A percentile compares a stretch with the other conserved stretches of the same genome.
Conservation (phyloP, 2,113 vertebrate species). For the Platichthys flesus region DNA sequence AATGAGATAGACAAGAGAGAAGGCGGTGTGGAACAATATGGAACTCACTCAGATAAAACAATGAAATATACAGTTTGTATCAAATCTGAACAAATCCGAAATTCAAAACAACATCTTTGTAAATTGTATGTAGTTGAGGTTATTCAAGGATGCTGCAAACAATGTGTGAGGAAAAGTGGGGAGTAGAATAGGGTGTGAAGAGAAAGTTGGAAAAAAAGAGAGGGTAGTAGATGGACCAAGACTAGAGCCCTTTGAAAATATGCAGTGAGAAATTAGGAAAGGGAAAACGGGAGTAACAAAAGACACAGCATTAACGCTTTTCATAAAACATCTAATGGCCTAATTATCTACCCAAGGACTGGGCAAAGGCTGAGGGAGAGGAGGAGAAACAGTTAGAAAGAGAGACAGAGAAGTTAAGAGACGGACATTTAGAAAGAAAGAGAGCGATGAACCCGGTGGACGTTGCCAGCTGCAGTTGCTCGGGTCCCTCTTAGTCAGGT, state of each 20-base stretch:
- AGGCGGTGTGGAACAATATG: constrained; percentile 1
- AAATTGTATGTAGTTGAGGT: constrained; percentile 22
- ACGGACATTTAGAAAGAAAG: constrained; percentile 25
- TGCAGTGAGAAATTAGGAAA: constrained; percentile 56
- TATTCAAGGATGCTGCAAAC: not conserved
- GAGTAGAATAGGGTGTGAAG: constrained; percentile 4
- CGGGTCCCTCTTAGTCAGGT: constrained; percentile 47
- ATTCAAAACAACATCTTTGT: constrained; percentile 22
- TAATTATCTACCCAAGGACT: constrained; percentile 65
- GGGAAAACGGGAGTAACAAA: constrained; percentile 51
- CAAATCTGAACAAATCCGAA: constrained; percentile 31
- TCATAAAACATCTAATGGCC: constrained; percentile 51
- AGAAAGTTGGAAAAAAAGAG: constrained; percentile 27
- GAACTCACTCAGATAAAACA: constrained; percentile 7
- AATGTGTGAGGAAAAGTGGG: constrained; percentile 10
- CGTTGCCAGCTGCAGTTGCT: constrained; percentile 49
- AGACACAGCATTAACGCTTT: constrained; percentile 56
- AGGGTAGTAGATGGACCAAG: constrained; percentile 32
- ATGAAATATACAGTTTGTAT: constrained; percentile 26
- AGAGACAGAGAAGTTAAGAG: constrained; percentile 23
- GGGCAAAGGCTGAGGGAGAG: constrained; percentile 40
- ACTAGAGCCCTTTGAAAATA: constrained; percentile 49
- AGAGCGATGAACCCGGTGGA: constrained; percentile 36
- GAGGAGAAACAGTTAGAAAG: constrained; percentile 9
- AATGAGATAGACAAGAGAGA: constrained; percentile 47